Base-by-base conservation (phyloP, 2,888 invertebrate genomes). In the Helobdella robusta region DNA sequence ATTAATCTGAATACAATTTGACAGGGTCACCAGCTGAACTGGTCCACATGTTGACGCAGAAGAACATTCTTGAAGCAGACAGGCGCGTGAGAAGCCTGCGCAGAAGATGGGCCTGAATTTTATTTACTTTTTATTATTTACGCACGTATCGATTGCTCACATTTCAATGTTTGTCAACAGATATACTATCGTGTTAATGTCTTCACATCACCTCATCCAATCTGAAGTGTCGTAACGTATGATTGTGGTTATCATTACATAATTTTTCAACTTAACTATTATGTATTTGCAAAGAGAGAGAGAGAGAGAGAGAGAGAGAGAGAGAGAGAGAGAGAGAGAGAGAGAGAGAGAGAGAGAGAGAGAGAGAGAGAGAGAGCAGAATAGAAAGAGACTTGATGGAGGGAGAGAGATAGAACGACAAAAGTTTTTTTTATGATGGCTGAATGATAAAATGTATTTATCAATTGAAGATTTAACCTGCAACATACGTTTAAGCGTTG, bases 261-360 rank as follows among this genome's bases (percentile, higher is more conserved):
- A n/a, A 54, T 54, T 15, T 3, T 2, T 25, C 54, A 18, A 63
- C 2, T 64, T 30, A 25, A 23, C 18, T n/a, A n/a, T n/a, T n/a
- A n/a, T n/a, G n/a, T n/a, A n/a, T n/a, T n/a, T n/a, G n/a, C 36
- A 66, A 25, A 61, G n/a, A 59, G 59, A 59, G 15, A 35, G 59
- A 59, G 35, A 59, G 18, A 35, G 34, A 6, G 34, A 59, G 59
- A 59, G 32, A 59, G 59, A 59, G 59, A 30, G 59, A 59, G 59
- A 59, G 59, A 59, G 35, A 59, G 59, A 3, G 59, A 59, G 59
- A 59, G 59, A 59, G 59, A 59, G 4, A 30, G 59, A 59, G 35
- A 35, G 59, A 2, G 59, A 35, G 30, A 30, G 59, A 59, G 36
- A 18, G 11, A 35, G 2, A 18, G 59, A 40, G 59, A 59, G 11